Evolutionary conservation across 2,113 vertebrate genomes (phyloP).

Genomic region (Megatriorchis doriae): DNA sequence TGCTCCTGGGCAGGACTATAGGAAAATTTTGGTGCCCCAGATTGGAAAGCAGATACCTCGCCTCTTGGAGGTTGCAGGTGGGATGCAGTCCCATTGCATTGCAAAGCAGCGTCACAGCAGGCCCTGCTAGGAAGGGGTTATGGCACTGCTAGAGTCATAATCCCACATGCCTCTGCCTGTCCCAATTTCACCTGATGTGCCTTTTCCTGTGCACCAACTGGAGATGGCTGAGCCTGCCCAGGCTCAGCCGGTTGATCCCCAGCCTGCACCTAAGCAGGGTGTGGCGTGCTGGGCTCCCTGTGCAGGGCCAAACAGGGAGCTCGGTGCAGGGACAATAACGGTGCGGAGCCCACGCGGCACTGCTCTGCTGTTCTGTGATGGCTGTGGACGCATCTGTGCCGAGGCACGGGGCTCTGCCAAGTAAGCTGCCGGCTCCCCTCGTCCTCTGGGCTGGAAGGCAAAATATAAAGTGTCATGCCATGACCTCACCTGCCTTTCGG

Average conservation of each 20-base stretch:
- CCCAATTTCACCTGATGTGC: neutral
- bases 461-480: fast-evolving
- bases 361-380: neutral
- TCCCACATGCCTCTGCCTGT: fast-evolving
- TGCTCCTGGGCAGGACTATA: neutral
- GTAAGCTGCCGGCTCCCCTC: neutral
- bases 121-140: neutral
- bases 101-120: neutral
- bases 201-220: neutral
- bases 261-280: neutral
- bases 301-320: neutral
- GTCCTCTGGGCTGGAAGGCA: fast-evolving
- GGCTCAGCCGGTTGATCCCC: neutral
- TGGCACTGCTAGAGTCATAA: fast-evolving
- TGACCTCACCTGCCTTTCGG: neutral
- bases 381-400: fast-evolving
- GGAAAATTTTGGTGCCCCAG: neutral
- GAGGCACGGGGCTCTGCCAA: neutral
- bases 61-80: neutral
- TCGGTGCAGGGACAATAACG: fast-evolving
- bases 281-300: fast-evolving
- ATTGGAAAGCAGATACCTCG: neutral
- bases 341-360: neutral
- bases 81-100: neutral
- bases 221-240: neutral